Conservation (phyloP, 1,140 invertebrate genomes). For the Heliconius hermathena region DNA sequence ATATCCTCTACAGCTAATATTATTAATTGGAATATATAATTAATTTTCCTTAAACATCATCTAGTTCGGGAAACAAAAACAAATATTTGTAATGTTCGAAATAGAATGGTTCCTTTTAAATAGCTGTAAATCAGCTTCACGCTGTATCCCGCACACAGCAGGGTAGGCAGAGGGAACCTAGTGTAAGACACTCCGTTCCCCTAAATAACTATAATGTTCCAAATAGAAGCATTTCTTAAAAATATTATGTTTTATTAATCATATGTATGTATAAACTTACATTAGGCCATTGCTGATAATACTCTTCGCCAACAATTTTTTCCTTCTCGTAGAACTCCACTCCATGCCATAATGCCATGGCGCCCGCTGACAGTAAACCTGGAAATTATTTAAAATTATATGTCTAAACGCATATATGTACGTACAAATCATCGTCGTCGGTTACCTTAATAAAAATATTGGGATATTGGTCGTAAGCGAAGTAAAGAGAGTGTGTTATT, state of each 20-base stretch:
- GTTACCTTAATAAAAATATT: no score
- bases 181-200: no score
- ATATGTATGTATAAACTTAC: constrained; percentile 83
- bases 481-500: no score
- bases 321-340: constrained; percentile 98
- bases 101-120: neutral
- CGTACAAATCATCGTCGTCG: no score
- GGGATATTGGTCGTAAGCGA: no score
- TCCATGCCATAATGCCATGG: constrained; percentile 97
- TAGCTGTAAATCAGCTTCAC: neutral
- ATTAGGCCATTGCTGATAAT: constrained; percentile 95
- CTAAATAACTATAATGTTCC: neutral
- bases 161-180: no score
- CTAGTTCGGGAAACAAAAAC: neutral
- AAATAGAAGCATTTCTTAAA: neutral
- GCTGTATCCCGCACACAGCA: no score
- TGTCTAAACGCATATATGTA: no score
- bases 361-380: constrained; percentile 94
- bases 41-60: neutral
- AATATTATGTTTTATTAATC: neutral
- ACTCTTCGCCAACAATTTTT: constrained; percentile 94
- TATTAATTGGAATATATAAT: neutral
- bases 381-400: constrained; percentile 41
- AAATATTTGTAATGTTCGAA: neutral
- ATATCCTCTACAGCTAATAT: neutral